Conservation (phyloP, 1,140 invertebrate genomes). For the Drosophila arawakana region DNA sequence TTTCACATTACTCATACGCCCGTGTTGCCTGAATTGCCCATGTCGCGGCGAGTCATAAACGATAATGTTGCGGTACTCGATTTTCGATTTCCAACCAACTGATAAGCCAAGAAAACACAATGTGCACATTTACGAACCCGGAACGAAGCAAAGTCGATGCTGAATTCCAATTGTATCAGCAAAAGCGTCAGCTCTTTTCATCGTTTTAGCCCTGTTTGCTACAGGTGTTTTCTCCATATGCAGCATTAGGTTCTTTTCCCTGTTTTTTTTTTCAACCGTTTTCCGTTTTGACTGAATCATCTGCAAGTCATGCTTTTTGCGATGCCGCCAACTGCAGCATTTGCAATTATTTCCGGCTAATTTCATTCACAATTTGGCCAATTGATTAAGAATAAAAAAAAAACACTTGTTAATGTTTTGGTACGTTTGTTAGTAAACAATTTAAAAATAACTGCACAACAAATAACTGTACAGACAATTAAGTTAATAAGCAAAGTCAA, state of each 20-base stretch:
- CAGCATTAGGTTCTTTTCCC: neutral
- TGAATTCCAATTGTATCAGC: neutral
- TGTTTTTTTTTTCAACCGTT: no score
- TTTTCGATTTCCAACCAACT: constrained; percentile 47
- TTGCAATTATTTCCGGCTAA: neutral
- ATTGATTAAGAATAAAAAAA: no score
- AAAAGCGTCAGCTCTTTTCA: neutral
- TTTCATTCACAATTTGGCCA: neutral
- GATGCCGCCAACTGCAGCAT: neutral
- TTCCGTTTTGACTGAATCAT: constrained; percentile 19
- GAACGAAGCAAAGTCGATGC: constrained; percentile 44
- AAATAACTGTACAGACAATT: no score
- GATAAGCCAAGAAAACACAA: constrained; percentile 42
- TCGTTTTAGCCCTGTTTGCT: neutral
- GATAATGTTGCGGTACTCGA: neutral
- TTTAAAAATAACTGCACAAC: no score
- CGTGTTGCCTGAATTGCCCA: neutral
- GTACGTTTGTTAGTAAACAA: no score
- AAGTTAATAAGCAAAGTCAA: no score
- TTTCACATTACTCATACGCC: constrained; percentile 33
- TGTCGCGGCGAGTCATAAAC: neutral
- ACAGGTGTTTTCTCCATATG: constrained; percentile 20
- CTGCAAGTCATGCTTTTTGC: neutral
- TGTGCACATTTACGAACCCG: neutral
- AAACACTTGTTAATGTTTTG: no score